Percentiles rank a stretch among this genome's conserved stretches.
Conservation (phyloP, 1,140 invertebrate species). For the Aphelenchoides fujianensis region DNA sequence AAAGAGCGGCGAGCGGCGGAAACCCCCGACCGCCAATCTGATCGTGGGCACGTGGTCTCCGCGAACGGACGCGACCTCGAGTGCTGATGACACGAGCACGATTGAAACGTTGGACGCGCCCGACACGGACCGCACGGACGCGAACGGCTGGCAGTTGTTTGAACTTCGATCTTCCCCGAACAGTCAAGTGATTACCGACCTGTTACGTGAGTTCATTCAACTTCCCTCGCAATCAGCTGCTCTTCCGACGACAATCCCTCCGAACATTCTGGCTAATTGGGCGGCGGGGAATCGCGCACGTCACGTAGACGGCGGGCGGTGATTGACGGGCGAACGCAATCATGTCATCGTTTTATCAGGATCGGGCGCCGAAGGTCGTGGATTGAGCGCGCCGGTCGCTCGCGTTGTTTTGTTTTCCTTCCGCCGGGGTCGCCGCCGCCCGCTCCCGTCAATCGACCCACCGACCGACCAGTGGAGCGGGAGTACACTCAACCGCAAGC, state of each 20-base stretch:
- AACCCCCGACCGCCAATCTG: not conserved
- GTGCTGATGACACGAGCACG: not conserved
- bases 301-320: too few relatives aligned
- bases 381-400: not conserved
- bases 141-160: not conserved
- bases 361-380: not conserved
- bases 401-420: not conserved
- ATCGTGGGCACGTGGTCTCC: not conserved
- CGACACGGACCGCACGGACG: not conserved
- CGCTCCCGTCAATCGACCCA: too few relatives aligned
- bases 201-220: constrained; percentile 1
- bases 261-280: too few relatives aligned
- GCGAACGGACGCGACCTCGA: not conserved
- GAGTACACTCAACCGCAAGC: too few relatives aligned
- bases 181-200: not conserved
- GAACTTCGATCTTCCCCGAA: not conserved
- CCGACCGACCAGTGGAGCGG: too few relatives aligned
- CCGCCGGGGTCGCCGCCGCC: not conserved
- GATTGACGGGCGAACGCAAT: too few relatives aligned
- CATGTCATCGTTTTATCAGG: not conserved
- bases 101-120: not conserved
- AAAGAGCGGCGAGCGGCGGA: not conserved
- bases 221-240: not conserved
- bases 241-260: constrained; percentile 1
- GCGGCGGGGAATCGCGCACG: too few relatives aligned